Evolutionary conservation across 1,140 invertebrate genomes (phyloP).

Genomic region (Drosophila carrolli): DNA sequence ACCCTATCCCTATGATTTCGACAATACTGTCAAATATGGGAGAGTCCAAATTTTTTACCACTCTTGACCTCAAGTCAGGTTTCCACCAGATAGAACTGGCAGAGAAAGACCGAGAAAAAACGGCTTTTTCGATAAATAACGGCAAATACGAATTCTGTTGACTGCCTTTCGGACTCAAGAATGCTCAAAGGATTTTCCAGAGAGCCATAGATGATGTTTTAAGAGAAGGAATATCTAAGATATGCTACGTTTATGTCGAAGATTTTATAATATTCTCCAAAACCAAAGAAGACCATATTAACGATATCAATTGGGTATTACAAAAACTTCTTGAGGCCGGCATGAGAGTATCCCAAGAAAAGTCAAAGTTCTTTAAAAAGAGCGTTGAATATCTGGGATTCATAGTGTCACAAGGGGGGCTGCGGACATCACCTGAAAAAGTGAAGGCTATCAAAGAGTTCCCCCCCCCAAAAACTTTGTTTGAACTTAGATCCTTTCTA

Average conservation of each 20-base stretch:
- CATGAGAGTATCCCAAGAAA: constrained; percentile 18
- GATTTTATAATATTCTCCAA: constrained; percentile 10
- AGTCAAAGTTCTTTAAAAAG: not conserved
- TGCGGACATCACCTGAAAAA: not conserved
- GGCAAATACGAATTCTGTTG: constrained; percentile 10
- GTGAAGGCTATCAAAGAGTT: not conserved
- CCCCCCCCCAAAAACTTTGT: not conserved
- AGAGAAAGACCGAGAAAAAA: not conserved
- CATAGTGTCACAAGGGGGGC: not conserved
- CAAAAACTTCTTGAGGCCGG: not conserved
- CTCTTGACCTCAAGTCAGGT: too few species aligned
- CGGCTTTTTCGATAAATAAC: too few species aligned
- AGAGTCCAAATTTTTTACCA: not conserved
- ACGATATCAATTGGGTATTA: not conserved
- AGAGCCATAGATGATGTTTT: constrained; percentile 19
- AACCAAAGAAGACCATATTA: not conserved
- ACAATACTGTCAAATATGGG: constrained; percentile 7
- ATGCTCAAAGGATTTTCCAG: constrained; percentile 18
- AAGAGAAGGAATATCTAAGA: not conserved
- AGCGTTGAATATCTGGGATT: not conserved
- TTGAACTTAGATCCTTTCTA: not conserved
- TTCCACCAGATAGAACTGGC: too few species aligned
- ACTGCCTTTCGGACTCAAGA: constrained; percentile 1
- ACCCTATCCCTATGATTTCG: constrained; percentile 12
- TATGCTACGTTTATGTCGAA: constrained; percentile 6